Conservation (phyloP, 2,113 vertebrate genomes). For the Colaptes auratus region DNA sequence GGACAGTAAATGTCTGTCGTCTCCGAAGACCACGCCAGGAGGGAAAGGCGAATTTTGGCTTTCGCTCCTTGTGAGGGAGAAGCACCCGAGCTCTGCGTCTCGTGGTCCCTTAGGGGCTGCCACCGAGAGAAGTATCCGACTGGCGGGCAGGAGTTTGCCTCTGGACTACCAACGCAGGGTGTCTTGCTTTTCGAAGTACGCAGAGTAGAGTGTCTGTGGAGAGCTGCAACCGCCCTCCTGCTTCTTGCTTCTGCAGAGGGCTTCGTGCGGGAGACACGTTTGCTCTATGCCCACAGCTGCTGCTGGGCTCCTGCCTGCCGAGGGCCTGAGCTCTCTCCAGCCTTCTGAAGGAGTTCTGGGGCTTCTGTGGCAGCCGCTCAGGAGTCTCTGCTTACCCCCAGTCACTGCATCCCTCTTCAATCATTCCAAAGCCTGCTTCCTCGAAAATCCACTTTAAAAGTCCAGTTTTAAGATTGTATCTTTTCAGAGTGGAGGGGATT, state of each 20-base stretch:
- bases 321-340: accelerated
- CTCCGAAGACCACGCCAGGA: background rate
- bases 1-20: background rate
- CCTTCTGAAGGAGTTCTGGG: accelerated
- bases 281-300: background rate
- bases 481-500: accelerated
- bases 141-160: background rate
- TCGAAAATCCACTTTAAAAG: background rate
- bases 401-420: accelerated
- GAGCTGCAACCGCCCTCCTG: background rate
- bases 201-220: background rate
- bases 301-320: accelerated
- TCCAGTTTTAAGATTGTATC: background rate
- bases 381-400: accelerated
- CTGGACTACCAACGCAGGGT: background rate
- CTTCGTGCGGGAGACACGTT: background rate
- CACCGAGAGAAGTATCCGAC: background rate
- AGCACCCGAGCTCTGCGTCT: background rate
- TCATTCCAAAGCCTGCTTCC: accelerated
- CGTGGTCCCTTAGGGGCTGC: background rate
- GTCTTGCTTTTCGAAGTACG: background rate
- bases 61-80: background rate
- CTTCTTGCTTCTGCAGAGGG: background rate
- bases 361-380: accelerated
- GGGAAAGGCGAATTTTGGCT: background rate